Evolutionary conservation across 2,113 vertebrate species (phyloP), one percentile per base, ranked within the genome.

Genomic region (Prietella phreatophila): DNA sequence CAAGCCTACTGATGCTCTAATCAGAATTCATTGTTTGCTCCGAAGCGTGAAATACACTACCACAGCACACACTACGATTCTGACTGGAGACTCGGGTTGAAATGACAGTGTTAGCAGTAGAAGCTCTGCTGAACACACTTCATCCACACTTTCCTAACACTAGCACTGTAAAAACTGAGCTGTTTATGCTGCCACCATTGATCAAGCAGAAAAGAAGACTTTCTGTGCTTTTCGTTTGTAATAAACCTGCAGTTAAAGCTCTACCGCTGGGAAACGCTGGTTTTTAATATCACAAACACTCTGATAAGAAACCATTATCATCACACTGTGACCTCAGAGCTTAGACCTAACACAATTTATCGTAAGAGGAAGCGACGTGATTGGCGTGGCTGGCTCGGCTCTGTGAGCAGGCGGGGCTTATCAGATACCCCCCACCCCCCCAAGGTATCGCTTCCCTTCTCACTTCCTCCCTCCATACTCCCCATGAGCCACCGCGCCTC

Each of bases 401-500:
- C 33, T 53, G 42, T 58, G 75, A 60, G 67, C 79, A 79, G 86
- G 86, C 85, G 86, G 81, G 88, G 80, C 75, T 69, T 87, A 11
- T 71, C 65, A 89, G 50, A 90, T 87, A 42, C 39, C 42, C 42
- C 42, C 42, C 5, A 6, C 6, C 42, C 56, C 2, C 50, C 91
- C 85, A n/a, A 82, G 67, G 73, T 27, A 88, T 89, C 88, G 81
- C 79, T 82, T 36, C 20, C 5, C 82, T 47, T 63, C 25, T 58
- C 71, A 63, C 36, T 63, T 30, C 67, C 89, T 89, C 22, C 60
- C 73, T 39, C 58, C 91, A 78, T 55, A 65, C 71, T 87, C 87
- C 85, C 85, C 93, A 94, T 95, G 95, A 95, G 94, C 94, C 95
- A 79, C 65, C 36, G 95, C 90, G 96, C 97, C 98, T 97, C 96